Base-by-base conservation (phyloP, 2,797 vertebrate species). In the Peromyscus eremicus region DNA sequence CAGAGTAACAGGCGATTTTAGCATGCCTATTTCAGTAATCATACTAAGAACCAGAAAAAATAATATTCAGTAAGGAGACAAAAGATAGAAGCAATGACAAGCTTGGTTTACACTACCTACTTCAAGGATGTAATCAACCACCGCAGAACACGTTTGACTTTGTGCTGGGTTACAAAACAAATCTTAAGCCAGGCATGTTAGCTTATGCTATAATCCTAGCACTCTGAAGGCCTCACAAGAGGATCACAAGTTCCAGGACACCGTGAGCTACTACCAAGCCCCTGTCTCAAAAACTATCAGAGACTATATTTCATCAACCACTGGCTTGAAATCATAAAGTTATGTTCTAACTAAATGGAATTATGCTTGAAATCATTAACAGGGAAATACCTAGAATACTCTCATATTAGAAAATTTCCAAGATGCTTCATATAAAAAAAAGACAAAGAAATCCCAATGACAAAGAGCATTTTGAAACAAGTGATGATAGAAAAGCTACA, bases 1-100 rank as follows among this genome's bases (percentile, higher is more conserved):
- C 52, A 66, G 23, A 92, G 68, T 84, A 17, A 9, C 75, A 13
- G 75, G 85, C 23, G 6, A 55, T 60, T 75, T 93, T 92, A 92
- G 70, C 46, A 93, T 8, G 84, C 14, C 34, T 92, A 92, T 43
- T 71, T 80, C 57, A 90, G 19, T 2, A 94, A 84, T 43, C 32
- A 71, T 70, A 68, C 68, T 89, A 55, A 93, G 70, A 97, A 84
- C 91, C 0, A 62, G 40, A 92, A 2, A 71, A 83, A 88, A 37
- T 80, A 77, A 75, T 80, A 55, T 16, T 81, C 46, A 85, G 14
- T n/a, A 90, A 80, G 6, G 5, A 49, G 66, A 93, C 2, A 92
- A 32, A 91, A 89, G 40, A 90, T 27, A 73, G 71, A 93, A 92
- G 73, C 11, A 83, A 91, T 43, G 52, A 13, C 2, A 37, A 94